Evolutionary conservation across 2,888 invertebrate genomes (phyloP), one percentile per base, ranked within the genome.

Genomic region (Timema podura): DNA sequence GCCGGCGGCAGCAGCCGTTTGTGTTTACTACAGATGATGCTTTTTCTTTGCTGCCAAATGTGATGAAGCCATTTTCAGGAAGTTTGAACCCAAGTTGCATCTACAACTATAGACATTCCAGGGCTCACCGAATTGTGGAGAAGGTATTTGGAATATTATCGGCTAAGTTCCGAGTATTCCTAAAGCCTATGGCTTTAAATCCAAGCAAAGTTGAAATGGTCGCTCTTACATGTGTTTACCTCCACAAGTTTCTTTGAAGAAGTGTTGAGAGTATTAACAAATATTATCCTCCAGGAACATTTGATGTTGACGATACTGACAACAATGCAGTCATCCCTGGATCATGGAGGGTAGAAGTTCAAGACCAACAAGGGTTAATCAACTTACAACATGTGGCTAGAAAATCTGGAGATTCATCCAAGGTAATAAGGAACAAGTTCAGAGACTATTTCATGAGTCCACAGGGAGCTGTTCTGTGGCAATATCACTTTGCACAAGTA

Each of bases 1-100:
- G 64, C 70, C 73, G 70, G 10, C 66, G 70, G 68, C 15, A 66
- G 48, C 51, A 51, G 45, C 69, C 71, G 48, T 71, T 68, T 65
- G 64, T 64, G 6, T 16, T 64, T 64, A 13, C 44, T 30, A 9
- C 10, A 13, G 16, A 64, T 44, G 64, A 6, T 46, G 64, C 64
- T 64, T 8, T 64, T 64, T 0, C 64, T 64, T 30, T 16, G 30
- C 15, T 30, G 30, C n/a, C n/a, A 30, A 64, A 7, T 64, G 10
- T 64, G 11, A 66, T 5, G 47, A 16, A 48, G 16, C 48, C 45
- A 46, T 66, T 6, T 46, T 48, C 66, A 7, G 16, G 48, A 47
- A 47, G 48, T 48, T 47, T n/a, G 13, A 48, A 66, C 48, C 66
- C 16, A 13, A 66, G 15, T 13, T 10, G 48, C 13, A 47, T 66